These are phyloP conservation scores for Epinephelus moara DNA, from an alignment of 2,113 vertebrate species.

Conservation along the genomic window DNA sequence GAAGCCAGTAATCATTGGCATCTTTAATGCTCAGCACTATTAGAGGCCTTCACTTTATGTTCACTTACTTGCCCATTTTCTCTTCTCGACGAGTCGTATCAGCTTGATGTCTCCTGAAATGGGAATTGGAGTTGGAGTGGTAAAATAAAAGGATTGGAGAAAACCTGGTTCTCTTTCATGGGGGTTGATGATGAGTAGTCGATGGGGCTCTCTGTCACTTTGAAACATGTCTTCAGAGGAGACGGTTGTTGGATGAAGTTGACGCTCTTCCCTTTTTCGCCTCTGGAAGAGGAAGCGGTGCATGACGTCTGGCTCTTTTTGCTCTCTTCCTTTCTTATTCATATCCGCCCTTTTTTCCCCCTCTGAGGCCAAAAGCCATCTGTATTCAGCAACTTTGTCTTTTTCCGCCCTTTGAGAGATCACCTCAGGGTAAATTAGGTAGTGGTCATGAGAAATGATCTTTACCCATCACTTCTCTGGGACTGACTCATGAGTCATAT, in stretches of 20 bases:
- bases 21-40: conserved; percentile 33
- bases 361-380: conserved; percentile 19
- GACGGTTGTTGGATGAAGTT: conserved; percentile 35
- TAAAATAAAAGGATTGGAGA: conserved; percentile 57
- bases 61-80: conserved; percentile 39
- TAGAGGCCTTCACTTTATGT: conserved; percentile 34
- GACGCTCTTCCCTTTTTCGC: conserved; percentile 22
- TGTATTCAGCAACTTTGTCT: conserved; percentile 23
- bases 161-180: conserved; percentile 59
- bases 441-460: conserved; percentile 73
- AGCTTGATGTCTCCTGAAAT: conserved; percentile 29
- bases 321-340: conserved; percentile 12
- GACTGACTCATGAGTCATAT: conserved; percentile 75
- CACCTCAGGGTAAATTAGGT: conserved; percentile 69
- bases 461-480: conserved; percentile 72
- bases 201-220: conserved; percentile 45
- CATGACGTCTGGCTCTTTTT: conserved; percentile 30
- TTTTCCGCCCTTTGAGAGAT: conserved; percentile 33
- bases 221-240: conserved; percentile 40
- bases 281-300: conserved; percentile 10
- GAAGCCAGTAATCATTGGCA: conserved; percentile 36
- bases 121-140: conserved; percentile 3
- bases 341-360: neutral
- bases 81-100: conserved; percentile 10
- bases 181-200: conserved; percentile 45